These are phyloP conservation scores for Aquatica leii DNA, from an alignment of 2,888 invertebrate species.

Conservation along the genomic window DNA sequence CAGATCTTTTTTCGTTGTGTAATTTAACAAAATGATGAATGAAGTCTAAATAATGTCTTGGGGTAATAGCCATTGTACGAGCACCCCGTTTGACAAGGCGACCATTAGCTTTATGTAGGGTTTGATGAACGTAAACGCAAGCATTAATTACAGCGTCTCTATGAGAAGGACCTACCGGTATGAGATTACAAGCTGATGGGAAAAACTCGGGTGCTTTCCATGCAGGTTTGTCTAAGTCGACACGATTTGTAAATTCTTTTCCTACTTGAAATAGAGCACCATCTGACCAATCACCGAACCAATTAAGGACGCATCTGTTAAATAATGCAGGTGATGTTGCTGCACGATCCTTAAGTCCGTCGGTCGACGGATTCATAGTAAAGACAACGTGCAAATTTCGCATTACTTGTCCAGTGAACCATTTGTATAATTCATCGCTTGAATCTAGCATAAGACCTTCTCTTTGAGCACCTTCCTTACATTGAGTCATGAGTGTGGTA, in stretches of 20 bases:
- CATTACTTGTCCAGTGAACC: conserved; percentile 99
- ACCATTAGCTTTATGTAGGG: conserved; percentile 93
- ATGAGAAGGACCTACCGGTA: conserved; percentile 79
- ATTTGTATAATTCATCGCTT: conserved; percentile 98
- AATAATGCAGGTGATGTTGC: conserved; percentile 99
- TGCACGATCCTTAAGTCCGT: conserved; percentile 97
- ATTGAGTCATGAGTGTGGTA: conserved; percentile 99
- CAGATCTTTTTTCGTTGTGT: conserved; percentile 96
- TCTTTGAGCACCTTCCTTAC: conserved; percentile 97
- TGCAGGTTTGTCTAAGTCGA: conserved; percentile 88
- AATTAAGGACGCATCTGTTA: conserved; percentile 98
- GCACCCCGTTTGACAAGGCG: conserved; percentile 91
- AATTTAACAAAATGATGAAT: conserved; percentile 99
- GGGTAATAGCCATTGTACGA: conserved; percentile 97
- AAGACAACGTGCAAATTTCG: conserved; percentile 99
- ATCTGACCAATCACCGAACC: conserved; percentile 99
- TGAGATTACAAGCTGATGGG: conserved; percentile 84
- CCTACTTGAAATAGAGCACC: conserved; percentile 95
- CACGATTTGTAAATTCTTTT: conserved; percentile 93
- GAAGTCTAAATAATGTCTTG: conserved; percentile 97
- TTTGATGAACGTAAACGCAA: conserved; percentile 97
- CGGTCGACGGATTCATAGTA: conserved; percentile 99
- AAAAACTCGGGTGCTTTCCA: conserved; percentile 92
- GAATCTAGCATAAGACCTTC: conserved; percentile 98
- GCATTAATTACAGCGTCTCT: conserved; percentile 98